A percentile compares a stretch with the other conserved stretches of the same genome.
Conservation (phyloP, 2,113 vertebrate species). For the Oryzias curvinotus region DNA sequence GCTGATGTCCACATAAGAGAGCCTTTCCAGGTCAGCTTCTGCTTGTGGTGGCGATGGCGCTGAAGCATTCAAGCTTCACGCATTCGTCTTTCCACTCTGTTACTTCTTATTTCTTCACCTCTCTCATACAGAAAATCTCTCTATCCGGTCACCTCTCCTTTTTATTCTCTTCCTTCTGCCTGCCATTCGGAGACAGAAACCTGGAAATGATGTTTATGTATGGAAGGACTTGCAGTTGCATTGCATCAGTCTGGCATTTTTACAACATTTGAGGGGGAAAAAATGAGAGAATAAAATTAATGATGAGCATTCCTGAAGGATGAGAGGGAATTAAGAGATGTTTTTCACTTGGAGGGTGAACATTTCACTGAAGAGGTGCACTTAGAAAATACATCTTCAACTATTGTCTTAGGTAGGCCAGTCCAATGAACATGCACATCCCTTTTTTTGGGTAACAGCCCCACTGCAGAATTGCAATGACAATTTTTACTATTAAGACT, state of each 20-base stretch:
- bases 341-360: no score
- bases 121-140: constrained; percentile 16
- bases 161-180: neutral
- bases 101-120: constrained; percentile 53
- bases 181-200: constrained; percentile 4
- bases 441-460: neutral
- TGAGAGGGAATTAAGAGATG: neutral
- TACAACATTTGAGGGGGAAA: neutral
- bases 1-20: constrained; percentile 60
- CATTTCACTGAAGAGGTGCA: neutral
- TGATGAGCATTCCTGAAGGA: neutral
- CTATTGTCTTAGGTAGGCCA: neutral
- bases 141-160: neutral
- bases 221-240: neutral
- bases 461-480: neutral
- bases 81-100: constrained; percentile 68
- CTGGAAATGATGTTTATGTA: constrained; percentile 14
- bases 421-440: neutral
- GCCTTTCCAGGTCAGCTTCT: constrained; percentile 65
- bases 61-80: constrained; percentile 62
- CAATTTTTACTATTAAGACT: neutral
- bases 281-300: neutral
- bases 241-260: constrained; percentile 9
- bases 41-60: constrained; percentile 59
- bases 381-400: neutral